Percentiles rank a stretch among this genome's conserved stretches.
These are phyloP conservation scores for Larimichthys crocea DNA, from an alignment of 2,113 vertebrate species.

Conservation along the genomic window DNA sequence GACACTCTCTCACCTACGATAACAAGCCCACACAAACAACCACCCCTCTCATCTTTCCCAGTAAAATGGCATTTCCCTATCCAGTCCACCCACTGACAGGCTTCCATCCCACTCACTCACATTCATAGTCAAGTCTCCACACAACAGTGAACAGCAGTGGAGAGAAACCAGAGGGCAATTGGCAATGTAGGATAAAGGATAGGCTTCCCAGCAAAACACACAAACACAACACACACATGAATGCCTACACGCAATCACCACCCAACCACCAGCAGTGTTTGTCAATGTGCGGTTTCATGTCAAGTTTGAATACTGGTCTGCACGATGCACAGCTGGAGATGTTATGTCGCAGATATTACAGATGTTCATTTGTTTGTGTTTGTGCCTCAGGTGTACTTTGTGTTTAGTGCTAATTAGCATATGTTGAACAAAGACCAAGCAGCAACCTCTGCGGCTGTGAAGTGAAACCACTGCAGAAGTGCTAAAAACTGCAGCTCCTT, in stretches of 20 bases:
- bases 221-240: not conserved
- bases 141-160: slow-evolving; percentile 8
- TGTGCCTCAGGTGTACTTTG: no score
- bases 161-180: slow-evolving; percentile 36
- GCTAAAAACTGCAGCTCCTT: no score
- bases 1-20: slow-evolving; percentile 18
- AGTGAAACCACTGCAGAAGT: no score
- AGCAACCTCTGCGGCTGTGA: no score
- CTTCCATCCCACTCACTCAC: slow-evolving; percentile 35
- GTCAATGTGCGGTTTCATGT: not conserved
- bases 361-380: not conserved
- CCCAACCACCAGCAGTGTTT: not conserved
- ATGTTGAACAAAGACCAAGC: no score
- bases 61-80: slow-evolving; percentile 17
- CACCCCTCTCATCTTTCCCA: not conserved
- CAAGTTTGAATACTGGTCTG: not conserved
- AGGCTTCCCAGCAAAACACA: not conserved
- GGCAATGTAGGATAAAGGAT: slow-evolving; percentile 26
- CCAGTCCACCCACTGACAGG: slow-evolving; percentile 21
- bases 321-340: not conserved
- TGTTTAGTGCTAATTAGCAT: no score
- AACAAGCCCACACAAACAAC: slow-evolving; percentile 27
- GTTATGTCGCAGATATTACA: no score
- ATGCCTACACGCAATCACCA: not conserved
- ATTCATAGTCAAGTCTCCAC: not conserved